Conservation (phyloP, 2,888 invertebrate species). For the Drosophila robusta region DNA sequence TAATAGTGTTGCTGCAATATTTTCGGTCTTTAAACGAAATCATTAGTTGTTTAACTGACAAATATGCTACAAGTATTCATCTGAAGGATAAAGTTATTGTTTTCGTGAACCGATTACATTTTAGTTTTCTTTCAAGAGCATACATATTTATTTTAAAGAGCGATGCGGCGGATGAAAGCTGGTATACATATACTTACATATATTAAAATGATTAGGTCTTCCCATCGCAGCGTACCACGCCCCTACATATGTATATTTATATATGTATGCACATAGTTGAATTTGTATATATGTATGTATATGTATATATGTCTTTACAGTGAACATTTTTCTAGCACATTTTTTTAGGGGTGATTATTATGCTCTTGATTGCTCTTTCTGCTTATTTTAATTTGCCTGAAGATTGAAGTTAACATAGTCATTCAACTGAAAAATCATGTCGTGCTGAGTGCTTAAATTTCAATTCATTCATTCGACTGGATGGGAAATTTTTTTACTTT, state of each 20-base stretch:
- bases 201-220: not conserved
- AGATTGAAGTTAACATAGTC: slow-evolving; percentile 52
- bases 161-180: too few species aligned
- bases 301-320: not conserved
- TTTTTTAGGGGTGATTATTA: slow-evolving; percentile 53
- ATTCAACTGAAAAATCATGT: slow-evolving; percentile 66
- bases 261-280: not conserved
- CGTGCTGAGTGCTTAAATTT: slow-evolving; percentile 62
- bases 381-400: slow-evolving; percentile 58
- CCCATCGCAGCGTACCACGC: too few species aligned
- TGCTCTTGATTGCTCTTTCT: slow-evolving; percentile 69
- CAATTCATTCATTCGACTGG: slow-evolving; percentile 59
- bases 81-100: too few species aligned
- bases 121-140: too few species aligned
- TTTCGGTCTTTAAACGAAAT: too few species aligned
- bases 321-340: not conserved
- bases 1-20: too few species aligned
- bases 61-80: too few species aligned
- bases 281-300: too few species aligned
- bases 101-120: too few species aligned
- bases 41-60: too few species aligned
- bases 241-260: not conserved
- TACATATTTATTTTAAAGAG: too few species aligned
- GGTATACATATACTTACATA: not conserved
- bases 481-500: slow-evolving; percentile 50